phyloP scores from a whole-genome alignment of 2,888 invertebrate species.

The Balanococcus diminutus region DNA sequence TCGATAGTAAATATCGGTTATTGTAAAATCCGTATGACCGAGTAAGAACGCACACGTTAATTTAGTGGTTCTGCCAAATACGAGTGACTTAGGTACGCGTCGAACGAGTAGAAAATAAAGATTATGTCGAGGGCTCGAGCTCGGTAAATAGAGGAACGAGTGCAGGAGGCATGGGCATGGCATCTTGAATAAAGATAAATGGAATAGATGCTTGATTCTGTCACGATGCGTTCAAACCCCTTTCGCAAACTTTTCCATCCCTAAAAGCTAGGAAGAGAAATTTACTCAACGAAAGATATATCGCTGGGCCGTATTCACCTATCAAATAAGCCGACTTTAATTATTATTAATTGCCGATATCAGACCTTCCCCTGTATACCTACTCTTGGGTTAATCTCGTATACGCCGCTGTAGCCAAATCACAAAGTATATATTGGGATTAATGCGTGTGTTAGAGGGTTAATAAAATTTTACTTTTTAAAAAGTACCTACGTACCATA shows the following conservation, averaged over 20 bases:
- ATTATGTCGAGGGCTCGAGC: neutral
- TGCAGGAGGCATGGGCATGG: no score
- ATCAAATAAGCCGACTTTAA: conserved; percentile 35
- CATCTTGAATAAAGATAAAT: conserved; percentile 20
- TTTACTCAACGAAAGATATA: conserved; percentile 5
- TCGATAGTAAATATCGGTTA: neutral
- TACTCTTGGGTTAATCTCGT: no score
- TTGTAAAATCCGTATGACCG: neutral
- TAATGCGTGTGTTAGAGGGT: neutral
- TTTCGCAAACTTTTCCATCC: neutral
- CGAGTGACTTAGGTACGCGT: neutral
- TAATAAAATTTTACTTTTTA: conserved; percentile 22
- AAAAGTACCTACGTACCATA: no score
- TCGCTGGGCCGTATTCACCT: conserved; percentile 8
- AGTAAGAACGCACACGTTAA: neutral
- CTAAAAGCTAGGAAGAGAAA: neutral
- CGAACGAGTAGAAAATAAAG: neutral
- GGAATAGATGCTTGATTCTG: conserved; percentile 30
- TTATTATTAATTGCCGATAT: conserved; percentile 35
- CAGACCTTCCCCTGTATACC: neutral
- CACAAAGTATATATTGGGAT: neutral
- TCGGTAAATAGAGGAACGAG: conserved; percentile 18
- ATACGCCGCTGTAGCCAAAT: neutral
- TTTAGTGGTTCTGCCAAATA: neutral
- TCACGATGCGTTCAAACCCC: conserved; percentile 4